Conservation (phyloP, 2,113 vertebrate species). For the Halichoeres trimaculatus region DNA sequence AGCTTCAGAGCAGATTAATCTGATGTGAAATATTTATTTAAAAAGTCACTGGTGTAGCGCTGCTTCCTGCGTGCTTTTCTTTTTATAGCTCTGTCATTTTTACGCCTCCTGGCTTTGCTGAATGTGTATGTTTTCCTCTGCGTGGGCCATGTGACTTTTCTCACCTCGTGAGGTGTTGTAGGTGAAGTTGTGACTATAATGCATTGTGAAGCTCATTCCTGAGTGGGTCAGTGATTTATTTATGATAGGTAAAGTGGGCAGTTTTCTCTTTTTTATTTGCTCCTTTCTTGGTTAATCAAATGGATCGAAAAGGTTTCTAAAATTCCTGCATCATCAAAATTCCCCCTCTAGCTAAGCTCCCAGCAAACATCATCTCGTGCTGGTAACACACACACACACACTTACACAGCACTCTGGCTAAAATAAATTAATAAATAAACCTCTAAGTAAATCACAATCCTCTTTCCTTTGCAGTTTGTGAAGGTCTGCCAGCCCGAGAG, state of each 20-base stretch:
- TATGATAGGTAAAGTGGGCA: too few species aligned
- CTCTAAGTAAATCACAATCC: conserved; percentile 49
- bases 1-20: conserved; percentile 24
- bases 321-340: conserved; percentile 33
- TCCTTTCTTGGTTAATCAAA: background rate
- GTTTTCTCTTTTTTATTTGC: background rate
- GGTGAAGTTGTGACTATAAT: conserved; percentile 15
- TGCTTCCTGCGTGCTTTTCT: conserved; percentile 12
- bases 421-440: background rate
- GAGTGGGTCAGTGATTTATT: too few species aligned
- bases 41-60: background rate
- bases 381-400: background rate
- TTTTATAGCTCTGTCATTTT: conserved; percentile 1
- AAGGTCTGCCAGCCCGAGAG: conserved; percentile 21
- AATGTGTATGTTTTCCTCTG: background rate
- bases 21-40: conserved; percentile 61
- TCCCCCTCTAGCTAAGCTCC: background rate
- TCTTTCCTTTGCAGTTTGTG: conserved; percentile 17
- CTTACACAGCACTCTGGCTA: background rate
- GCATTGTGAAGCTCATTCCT: background rate
- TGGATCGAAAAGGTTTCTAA: background rate
- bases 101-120: background rate
- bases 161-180: background rate
- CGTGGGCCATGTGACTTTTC: background rate
- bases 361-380: conserved; percentile 3